Conservation (phyloP, 1,140 invertebrate genomes). For the Globodera rostochiensis region DNA sequence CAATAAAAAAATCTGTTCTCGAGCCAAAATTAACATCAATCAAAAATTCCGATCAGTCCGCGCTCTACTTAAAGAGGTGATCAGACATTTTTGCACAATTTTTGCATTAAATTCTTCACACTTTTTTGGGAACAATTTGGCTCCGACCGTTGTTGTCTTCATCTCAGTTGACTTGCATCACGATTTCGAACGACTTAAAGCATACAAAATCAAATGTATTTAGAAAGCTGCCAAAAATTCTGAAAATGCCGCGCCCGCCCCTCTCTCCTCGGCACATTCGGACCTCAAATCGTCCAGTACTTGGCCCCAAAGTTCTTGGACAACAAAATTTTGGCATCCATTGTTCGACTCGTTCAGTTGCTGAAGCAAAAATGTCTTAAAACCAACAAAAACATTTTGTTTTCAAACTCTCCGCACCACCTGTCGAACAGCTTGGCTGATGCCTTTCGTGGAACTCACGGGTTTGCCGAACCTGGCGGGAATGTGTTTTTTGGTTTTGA, state of each 20-base stretch:
- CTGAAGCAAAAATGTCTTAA: neutral
- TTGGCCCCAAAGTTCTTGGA: slow-evolving; percentile 41
- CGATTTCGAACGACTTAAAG: slow-evolving; percentile 3
- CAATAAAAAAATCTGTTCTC: too few species aligned
- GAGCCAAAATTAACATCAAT: too few species aligned
- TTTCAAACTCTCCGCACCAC: slow-evolving; percentile 12
- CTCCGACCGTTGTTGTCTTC: neutral
- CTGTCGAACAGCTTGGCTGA: slow-evolving; percentile 33
- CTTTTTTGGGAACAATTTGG: slow-evolving; percentile 1
- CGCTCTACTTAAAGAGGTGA: neutral
- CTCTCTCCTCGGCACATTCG: slow-evolving; percentile 40
- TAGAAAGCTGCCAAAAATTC: too few species aligned
- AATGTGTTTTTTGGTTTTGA: too few species aligned
- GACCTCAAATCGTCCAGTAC: slow-evolving; percentile 44
- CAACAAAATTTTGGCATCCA: slow-evolving; percentile 29
- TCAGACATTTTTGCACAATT: too few species aligned
- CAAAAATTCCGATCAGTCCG: neutral
- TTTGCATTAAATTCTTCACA: too few species aligned
- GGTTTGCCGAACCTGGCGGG: slow-evolving; percentile 2
- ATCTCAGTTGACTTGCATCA: neutral
- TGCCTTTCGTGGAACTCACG: slow-evolving; percentile 41
- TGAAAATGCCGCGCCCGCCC: neutral
- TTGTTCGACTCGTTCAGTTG: slow-evolving; percentile 28
- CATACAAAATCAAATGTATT: slow-evolving; percentile 29
- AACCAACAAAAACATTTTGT: neutral